Percentiles rank a stretch among this genome's conserved stretches.
These are phyloP conservation scores for Hippocampus abdominalis DNA, from an alignment of 2,113 vertebrate genomes.

Conservation along the genomic window DNA sequence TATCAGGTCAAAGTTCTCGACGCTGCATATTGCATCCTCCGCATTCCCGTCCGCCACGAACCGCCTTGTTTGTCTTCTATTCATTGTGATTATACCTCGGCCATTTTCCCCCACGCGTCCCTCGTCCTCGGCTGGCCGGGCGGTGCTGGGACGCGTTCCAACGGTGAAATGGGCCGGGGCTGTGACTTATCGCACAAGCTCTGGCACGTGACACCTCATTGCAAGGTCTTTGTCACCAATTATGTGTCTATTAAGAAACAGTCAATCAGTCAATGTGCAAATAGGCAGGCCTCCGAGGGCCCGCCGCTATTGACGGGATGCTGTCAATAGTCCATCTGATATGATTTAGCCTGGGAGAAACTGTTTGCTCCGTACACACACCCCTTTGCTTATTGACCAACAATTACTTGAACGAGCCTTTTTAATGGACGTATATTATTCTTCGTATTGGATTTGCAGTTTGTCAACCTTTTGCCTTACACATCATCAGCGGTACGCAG, in stretches of 20 bases:
- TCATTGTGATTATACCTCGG: slow-evolving; percentile 37
- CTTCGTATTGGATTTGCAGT: slow-evolving; percentile 29
- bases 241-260: slow-evolving; percentile 98
- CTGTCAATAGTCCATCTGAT: slow-evolving; percentile 87
- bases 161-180: slow-evolving; percentile 72
- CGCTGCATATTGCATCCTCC: slow-evolving; percentile 51
- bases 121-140: slow-evolving; percentile 44
- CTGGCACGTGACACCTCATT: slow-evolving; percentile 85
- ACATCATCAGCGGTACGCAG: slow-evolving; percentile 10
- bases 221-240: slow-evolving; percentile 98
- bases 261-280: slow-evolving; percentile 93
- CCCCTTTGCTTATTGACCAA: slow-evolving; percentile 59
- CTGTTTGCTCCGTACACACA: slow-evolving; percentile 71
- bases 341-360: slow-evolving; percentile 80
- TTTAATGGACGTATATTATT: slow-evolving; percentile 52
- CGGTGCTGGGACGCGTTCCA: slow-evolving; percentile 69
- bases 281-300: slow-evolving; percentile 83
- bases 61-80: slow-evolving; percentile 50
- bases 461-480: slow-evolving; percentile 36
- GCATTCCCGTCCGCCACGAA: slow-evolving; percentile 39
- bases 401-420: slow-evolving; percentile 56
- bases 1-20: slow-evolving; percentile 54
- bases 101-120: slow-evolving; percentile 50
- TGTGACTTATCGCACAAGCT: slow-evolving; percentile 79
- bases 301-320: slow-evolving; percentile 81